phyloP scores from a whole-genome alignment of 2,113 vertebrate genomes.

The Aspiorhynchus laticeps region DNA sequence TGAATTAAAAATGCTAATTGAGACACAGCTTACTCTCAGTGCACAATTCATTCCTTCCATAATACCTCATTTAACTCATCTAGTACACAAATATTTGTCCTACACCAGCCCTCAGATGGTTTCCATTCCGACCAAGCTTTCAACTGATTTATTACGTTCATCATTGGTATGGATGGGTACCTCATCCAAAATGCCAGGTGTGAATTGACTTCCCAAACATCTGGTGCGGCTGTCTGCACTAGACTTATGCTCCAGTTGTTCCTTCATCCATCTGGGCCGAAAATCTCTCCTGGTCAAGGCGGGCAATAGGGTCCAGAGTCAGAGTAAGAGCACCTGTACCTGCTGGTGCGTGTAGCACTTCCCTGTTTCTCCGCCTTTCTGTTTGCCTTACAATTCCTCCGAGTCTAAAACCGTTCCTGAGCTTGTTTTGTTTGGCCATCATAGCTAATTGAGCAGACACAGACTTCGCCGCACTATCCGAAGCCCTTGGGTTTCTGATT shows the following conservation, averaged over 20 bases:
- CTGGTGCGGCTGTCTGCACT: not conserved
- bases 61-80: conserved; percentile 11
- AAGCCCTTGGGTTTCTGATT: conserved; percentile 28
- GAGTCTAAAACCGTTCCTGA: conserved; percentile 48
- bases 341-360: conserved; percentile 57
- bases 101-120: conserved; percentile 38
- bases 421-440: conserved; percentile 59
- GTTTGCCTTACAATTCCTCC: conserved; percentile 58
- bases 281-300: conserved; percentile 45
- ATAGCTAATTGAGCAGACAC: conserved; percentile 43
- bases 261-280: conserved; percentile 48
- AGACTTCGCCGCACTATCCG: conserved; percentile 40
- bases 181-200: conserved; percentile 52
- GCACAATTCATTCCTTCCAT: conserved; percentile 23
- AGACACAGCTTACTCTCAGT: conserved; percentile 7
- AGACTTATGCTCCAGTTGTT: conserved; percentile 5
- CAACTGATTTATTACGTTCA: conserved; percentile 46
- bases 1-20: not conserved
- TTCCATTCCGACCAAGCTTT: conserved; percentile 40
- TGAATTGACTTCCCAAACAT: conserved; percentile 1
- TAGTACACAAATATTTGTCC: conserved; percentile 6
- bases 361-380: conserved; percentile 40
- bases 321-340: conserved; percentile 66
- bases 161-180: conserved; percentile 48
- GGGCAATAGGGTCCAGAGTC: not conserved